phyloP scores from a whole-genome alignment of 1,140 invertebrate genomes.

The Calliopsis andreniformis region DNA sequence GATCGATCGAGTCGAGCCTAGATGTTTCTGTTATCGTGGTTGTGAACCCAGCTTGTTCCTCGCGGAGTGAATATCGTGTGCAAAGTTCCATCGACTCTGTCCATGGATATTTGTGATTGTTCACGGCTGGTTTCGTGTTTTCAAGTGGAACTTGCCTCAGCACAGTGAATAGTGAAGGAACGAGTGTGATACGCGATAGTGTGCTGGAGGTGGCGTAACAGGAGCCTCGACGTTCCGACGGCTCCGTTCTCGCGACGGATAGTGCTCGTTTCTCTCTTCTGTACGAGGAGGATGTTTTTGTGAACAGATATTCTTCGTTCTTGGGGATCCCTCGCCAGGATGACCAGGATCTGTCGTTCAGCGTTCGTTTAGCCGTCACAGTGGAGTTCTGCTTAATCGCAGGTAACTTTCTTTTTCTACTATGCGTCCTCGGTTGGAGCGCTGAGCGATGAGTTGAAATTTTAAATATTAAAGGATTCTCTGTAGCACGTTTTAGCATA shows the following conservation, averaged over 20 bases:
- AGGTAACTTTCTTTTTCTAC: slow-evolving; percentile 62
- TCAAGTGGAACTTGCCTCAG: not conserved
- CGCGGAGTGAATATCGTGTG: not conserved
- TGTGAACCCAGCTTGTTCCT: not conserved
- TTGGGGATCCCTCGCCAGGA: slow-evolving; percentile 57
- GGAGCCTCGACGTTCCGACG: slow-evolving; percentile 33
- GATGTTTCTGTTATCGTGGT: too few relatives aligned
- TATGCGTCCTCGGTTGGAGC: too few relatives aligned
- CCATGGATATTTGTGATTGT: not conserved
- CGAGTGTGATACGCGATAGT: slow-evolving; percentile 5
- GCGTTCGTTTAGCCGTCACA: slow-evolving; percentile 76
- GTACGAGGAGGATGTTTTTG: slow-evolving; percentile 46
- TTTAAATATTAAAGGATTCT: too few relatives aligned
- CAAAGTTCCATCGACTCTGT: not conserved
- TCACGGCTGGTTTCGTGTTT: too few relatives aligned
- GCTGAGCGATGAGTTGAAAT: too few relatives aligned
- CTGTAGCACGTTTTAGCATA: too few relatives aligned
- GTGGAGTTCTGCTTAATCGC: slow-evolving; percentile 80
- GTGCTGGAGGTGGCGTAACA: not conserved
- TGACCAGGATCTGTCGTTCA: slow-evolving; percentile 62
- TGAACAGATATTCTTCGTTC: slow-evolving; percentile 57
- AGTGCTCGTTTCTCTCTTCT: too few relatives aligned
- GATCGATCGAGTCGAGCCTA: not conserved
- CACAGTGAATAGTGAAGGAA: slow-evolving; percentile 18
- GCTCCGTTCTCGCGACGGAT: not conserved